Percentiles rank a stretch among this genome's conserved stretches.
Evolutionary conservation across 2,797 vertebrate genomes (phyloP).

Genomic region (Scarus forsteni): DNA sequence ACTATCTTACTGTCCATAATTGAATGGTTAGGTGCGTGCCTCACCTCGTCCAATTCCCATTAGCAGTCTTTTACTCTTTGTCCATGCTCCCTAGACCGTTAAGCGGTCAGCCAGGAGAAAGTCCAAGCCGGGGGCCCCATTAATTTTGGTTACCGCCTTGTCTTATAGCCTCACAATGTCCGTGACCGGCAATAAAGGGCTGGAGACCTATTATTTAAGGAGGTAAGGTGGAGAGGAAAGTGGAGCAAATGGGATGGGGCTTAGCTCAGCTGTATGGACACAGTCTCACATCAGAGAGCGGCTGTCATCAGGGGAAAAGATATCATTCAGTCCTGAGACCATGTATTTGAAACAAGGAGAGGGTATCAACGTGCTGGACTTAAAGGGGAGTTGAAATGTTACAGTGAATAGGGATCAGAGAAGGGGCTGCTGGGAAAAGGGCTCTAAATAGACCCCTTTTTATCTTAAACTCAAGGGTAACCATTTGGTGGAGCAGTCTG

Average conservation of each 20-base stretch:
- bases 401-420: neutral
- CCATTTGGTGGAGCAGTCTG: too few species aligned
- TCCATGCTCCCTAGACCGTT: constrained; percentile 65
- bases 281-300: constrained; percentile 39
- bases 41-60: constrained; percentile 66
- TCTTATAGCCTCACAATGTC: constrained; percentile 67
- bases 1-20: constrained; percentile 57
- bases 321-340: constrained; percentile 33
- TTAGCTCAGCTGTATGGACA: constrained; percentile 48
- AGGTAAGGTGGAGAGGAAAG: constrained; percentile 60
- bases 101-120: constrained; percentile 66
- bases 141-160: constrained; percentile 75
- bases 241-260: constrained; percentile 48
- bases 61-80: constrained; percentile 56
- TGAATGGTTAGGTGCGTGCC: constrained; percentile 63
- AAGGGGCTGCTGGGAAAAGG: too few species aligned
- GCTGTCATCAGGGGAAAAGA: constrained; percentile 30
- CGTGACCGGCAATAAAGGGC: constrained; percentile 64
- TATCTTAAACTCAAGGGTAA: too few species aligned
- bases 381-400: neutral
- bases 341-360: constrained; percentile 13
- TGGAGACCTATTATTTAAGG: constrained; percentile 64
- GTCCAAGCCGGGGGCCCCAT: constrained; percentile 59
- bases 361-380: constrained; percentile 7
- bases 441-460: too few species aligned